Conservation (phyloP, 2,797 vertebrate genomes). For the Gallirallus australis region DNA sequence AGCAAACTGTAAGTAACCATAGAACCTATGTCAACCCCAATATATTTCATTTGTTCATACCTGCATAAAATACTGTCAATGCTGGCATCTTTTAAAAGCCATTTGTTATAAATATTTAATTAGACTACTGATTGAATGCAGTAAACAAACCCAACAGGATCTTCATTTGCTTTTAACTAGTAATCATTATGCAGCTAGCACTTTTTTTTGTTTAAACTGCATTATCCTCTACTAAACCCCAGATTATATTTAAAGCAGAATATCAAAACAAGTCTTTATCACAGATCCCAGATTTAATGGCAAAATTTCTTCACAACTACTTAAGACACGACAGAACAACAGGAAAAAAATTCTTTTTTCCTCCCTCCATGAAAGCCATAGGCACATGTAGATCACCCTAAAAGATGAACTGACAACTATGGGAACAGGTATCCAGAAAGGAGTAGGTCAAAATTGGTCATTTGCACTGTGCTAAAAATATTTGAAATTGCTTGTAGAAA, state of each 20-base stretch:
- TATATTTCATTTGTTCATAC: constrained; percentile 67
- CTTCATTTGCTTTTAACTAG: constrained; percentile 46
- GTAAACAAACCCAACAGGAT: constrained; percentile 2
- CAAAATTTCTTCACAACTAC: not conserved
- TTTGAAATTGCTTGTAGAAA: not conserved
- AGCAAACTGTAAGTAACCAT: constrained; percentile 38
- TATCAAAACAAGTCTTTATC: not conserved
- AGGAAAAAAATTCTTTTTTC: not conserved
- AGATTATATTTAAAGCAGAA: not conserved
- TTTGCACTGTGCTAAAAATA: not conserved
- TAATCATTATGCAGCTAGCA: constrained; percentile 32
- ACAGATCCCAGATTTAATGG: not conserved
- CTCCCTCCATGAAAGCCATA: not conserved
- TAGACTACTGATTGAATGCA: constrained; percentile 17
- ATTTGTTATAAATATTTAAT: constrained; percentile 74
- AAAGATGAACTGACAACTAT: not conserved
- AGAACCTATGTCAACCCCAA: constrained; percentile 52
- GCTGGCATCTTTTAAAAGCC: constrained; percentile 61
- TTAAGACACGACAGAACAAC: not conserved
- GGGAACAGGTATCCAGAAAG: not conserved
- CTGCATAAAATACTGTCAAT: constrained; percentile 62
- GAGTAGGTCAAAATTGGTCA: not conserved
- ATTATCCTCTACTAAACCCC: not conserved
- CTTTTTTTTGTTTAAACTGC: constrained; percentile 20
- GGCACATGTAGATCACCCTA: not conserved